A percentile compares a stretch with the other conserved stretches of the same genome.
Conservation (phyloP, 2,888 invertebrate genomes). For the Chrysolina americana region DNA sequence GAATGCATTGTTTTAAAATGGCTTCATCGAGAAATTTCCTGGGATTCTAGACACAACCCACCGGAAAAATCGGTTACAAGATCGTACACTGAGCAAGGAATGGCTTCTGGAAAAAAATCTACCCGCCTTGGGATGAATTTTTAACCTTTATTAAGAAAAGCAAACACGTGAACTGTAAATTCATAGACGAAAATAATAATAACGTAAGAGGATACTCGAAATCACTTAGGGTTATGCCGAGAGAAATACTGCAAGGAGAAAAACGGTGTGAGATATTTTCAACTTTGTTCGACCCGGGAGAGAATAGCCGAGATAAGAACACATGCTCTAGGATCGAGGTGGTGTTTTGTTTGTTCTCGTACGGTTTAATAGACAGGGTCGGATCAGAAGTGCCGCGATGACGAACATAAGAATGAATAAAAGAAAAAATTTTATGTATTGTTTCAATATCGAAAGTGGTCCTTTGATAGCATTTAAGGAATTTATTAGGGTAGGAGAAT, state of each 20-base stretch:
- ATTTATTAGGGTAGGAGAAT: no score
- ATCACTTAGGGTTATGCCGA: no score
- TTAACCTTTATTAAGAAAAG: background rate
- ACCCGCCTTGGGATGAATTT: background rate
- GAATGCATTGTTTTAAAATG: no score
- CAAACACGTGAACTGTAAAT: background rate
- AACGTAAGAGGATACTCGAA: slow-evolving; percentile 27
- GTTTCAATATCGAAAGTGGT: no score
- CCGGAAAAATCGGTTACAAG: no score
- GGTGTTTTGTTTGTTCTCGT: background rate
- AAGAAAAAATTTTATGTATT: no score
- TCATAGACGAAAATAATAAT: slow-evolving; percentile 22
- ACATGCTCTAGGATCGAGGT: background rate
- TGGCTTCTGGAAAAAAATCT: no score
- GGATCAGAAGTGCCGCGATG: background rate
- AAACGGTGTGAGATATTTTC: slow-evolving; percentile 26
- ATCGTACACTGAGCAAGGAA: no score
- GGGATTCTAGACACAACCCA: no score
- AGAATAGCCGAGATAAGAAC: slow-evolving; percentile 5
- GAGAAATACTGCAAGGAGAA: slow-evolving; percentile 22
- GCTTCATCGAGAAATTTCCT: no score
- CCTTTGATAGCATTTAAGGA: no score
- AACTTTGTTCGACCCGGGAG: slow-evolving; percentile 25
- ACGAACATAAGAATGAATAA: no score
- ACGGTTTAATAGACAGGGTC: background rate